Evolutionary conservation across 1,140 invertebrate genomes (phyloP).

Genomic region (Drosophila kepulauana): DNA sequence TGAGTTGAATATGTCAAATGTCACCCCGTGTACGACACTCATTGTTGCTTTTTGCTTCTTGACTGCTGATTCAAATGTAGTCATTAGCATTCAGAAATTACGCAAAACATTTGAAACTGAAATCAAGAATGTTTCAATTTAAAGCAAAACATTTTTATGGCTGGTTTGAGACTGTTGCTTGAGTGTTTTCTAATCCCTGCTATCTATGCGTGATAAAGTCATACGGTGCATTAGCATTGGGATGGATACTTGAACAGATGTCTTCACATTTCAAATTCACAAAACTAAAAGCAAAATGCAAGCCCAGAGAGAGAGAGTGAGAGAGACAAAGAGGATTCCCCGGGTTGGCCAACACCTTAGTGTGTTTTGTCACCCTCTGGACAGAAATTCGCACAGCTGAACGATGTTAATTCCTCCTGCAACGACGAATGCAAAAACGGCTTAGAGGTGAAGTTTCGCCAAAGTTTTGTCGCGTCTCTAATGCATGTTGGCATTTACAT

Average conservation of each 20-base stretch:
- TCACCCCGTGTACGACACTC: constrained; percentile 20
- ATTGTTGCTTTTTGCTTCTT: constrained; percentile 19
- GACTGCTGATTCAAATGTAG: constrained; percentile 46
- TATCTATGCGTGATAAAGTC: constrained; percentile 16
- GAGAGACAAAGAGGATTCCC: constrained; percentile 54
- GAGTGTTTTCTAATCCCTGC: constrained; percentile 34
- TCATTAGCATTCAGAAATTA: constrained; percentile 67
- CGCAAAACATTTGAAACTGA: constrained; percentile 56
- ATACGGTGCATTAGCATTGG: constrained; percentile 54
- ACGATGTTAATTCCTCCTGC: constrained; percentile 52
- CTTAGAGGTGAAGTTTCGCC: constrained; percentile 31
- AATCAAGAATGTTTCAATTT: constrained; percentile 39
- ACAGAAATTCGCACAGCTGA: constrained; percentile 76
- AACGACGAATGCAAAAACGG: constrained; percentile 36
- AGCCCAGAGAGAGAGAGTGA: background rate
- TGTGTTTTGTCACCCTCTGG: constrained; percentile 59
- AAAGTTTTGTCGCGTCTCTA: constrained; percentile 56
- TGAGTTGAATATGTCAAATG: constrained; percentile 80
- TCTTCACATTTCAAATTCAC: constrained; percentile 81
- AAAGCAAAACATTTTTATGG: background rate
- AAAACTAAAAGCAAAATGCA: constrained; percentile 74
- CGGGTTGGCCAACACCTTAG: constrained; percentile 61
- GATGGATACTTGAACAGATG: constrained; percentile 82
- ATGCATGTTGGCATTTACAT: constrained; percentile 78
- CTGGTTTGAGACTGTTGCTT: constrained; percentile 11